phyloP scores from a whole-genome alignment of 1,140 invertebrate species.

The Neotoxoptera formosana region DNA sequence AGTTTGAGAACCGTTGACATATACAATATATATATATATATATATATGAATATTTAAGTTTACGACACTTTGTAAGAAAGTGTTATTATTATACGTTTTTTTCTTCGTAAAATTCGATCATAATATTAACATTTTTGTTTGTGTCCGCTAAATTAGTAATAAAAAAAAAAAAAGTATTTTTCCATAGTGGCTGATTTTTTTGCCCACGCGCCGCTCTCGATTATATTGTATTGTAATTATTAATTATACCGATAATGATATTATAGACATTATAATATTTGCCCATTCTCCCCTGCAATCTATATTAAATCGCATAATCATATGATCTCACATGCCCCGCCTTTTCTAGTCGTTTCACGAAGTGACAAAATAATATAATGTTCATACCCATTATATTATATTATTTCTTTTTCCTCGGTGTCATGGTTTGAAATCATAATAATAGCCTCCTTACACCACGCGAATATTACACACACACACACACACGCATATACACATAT shows the following conservation, averaged over 20 bases:
- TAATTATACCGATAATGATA: background rate
- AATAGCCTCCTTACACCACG: background rate
- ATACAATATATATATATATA: background rate
- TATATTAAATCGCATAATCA: background rate
- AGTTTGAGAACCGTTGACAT: background rate
- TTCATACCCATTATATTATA: background rate
- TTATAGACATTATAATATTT: background rate
- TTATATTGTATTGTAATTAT: background rate
- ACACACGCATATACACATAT: background rate
- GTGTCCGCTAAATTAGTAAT: background rate
- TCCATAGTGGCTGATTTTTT: background rate
- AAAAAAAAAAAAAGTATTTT: background rate
- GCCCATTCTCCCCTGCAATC: background rate
- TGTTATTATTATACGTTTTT: background rate
- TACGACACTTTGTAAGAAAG: background rate
- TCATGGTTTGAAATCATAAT: constrained; percentile 45
- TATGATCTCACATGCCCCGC: background rate
- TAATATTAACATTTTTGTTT: too few relatives aligned
- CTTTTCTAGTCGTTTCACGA: background rate
- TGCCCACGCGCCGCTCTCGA: background rate
- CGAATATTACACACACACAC: background rate
- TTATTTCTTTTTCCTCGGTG: constrained; percentile 16
- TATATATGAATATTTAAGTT: background rate
- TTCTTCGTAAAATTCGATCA: background rate
- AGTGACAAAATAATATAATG: background rate